A percentile compares a stretch with the other conserved stretches of the same genome.
These are phyloP conservation scores for Gonioctena quinquepunctata DNA, from an alignment of 1,140 invertebrate genomes.

Conservation along the genomic window DNA sequence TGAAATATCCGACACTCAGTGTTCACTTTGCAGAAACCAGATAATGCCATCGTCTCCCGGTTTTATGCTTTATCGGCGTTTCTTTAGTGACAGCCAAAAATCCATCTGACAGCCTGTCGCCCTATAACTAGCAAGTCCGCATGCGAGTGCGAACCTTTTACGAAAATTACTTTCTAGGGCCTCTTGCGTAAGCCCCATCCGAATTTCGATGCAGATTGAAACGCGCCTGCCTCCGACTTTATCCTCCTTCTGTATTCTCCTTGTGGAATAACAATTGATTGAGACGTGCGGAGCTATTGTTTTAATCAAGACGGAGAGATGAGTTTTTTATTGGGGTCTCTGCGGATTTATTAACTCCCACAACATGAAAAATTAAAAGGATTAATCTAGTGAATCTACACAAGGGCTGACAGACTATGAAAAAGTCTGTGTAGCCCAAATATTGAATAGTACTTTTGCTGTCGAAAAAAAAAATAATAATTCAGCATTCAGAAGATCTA, in stretches of 20 bases:
- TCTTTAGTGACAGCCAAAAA: conserved; percentile 34
- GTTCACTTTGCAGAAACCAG: conserved; percentile 40
- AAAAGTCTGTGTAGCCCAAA: no score
- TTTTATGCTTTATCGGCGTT: conserved; percentile 38
- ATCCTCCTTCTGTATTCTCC: not conserved
- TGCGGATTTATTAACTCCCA: no score
- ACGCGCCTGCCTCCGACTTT: not conserved
- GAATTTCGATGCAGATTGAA: conserved; percentile 15
- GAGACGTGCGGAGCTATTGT: conserved; percentile 2
- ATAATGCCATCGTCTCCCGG: conserved; percentile 33
- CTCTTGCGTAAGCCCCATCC: conserved; percentile 15
- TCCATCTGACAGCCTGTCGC: conserved; percentile 36
- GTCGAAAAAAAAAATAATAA: no score
- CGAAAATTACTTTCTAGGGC: conserved; percentile 35
- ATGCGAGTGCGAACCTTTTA: conserved; percentile 35
- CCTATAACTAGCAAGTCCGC: conserved; percentile 29
- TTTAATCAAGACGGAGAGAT: conserved; percentile 2
- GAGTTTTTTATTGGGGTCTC: no score
- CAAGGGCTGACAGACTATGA: no score
- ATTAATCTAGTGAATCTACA: no score
- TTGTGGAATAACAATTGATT: conserved; percentile 12
- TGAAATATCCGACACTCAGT: conserved; percentile 29
- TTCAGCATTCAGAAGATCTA: no score
- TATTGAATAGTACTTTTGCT: no score
- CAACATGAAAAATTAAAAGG: no score